Conservation (phyloP, 1,140 invertebrate species). For the Diploscapter pachys region DNA sequence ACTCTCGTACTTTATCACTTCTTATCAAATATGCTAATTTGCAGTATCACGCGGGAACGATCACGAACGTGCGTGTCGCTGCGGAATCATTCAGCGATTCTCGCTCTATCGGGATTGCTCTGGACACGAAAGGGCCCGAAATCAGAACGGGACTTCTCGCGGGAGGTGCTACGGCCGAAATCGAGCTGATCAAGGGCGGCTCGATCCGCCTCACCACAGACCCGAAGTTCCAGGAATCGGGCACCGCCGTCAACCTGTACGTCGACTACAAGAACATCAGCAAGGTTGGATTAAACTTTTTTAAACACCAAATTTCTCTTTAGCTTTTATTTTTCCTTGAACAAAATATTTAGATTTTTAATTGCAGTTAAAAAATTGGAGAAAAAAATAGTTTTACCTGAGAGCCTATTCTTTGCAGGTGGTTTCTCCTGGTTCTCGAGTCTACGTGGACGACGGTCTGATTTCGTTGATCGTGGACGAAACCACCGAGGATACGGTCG, state of each 20-base stretch:
- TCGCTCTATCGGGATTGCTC: constrained; percentile 63
- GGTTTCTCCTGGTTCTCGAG: constrained; percentile 76
- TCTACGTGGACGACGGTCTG: constrained; percentile 95
- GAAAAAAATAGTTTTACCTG: background rate
- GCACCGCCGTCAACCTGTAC: constrained; percentile 70
- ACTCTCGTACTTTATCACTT: constrained; percentile 20
- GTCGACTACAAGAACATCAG: constrained; percentile 92
- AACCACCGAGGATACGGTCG: constrained; percentile 62
- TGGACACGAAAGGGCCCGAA: constrained; percentile 67
- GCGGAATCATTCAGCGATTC: constrained; percentile 58
- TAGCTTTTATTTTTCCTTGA: background rate
- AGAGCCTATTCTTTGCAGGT: constrained; percentile 58
- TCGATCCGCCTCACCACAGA: constrained; percentile 84
- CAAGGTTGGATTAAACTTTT: constrained; percentile 66
- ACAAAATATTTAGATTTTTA: no score
- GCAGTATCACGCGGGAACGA: constrained; percentile 65
- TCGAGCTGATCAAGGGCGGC: constrained; percentile 78
- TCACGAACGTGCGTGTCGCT: constrained; percentile 64
- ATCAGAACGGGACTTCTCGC: constrained; percentile 65
- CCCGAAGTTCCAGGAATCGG: constrained; percentile 78
- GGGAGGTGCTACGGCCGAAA: constrained; percentile 77
- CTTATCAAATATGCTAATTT: constrained; percentile 17
- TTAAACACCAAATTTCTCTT: background rate
- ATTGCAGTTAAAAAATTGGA: no score
- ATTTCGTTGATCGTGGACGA: constrained; percentile 80